These are phyloP conservation scores for Psittacula cyanocephala DNA, from an alignment of 2,113 vertebrate genomes.

Conservation along the genomic window DNA sequence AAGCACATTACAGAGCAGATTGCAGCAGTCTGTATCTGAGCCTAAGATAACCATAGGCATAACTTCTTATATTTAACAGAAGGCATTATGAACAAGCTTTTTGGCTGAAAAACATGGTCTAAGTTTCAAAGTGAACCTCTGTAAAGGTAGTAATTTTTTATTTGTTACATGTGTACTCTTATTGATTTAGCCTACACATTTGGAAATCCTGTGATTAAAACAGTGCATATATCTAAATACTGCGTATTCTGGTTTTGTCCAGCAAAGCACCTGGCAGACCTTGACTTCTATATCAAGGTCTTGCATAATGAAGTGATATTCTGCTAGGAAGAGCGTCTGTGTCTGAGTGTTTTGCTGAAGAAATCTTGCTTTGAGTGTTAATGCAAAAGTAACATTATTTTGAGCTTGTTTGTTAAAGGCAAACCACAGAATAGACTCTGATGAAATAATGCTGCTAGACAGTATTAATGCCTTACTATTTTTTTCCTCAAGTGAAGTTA, in stretches of 20 bases:
- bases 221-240: background rate
- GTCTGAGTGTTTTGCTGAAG: background rate
- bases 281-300: background rate
- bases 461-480: background rate
- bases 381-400: background rate
- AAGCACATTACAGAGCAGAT: background rate
- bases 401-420: background rate
- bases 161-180: background rate
- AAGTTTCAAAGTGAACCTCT: background rate
- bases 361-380: background rate
- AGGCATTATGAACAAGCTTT: background rate
- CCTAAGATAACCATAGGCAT: background rate
- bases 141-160: background rate
- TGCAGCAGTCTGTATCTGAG: background rate
- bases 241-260: background rate
- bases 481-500: constrained; percentile 7
- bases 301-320: background rate
- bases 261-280: background rate
- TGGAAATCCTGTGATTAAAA: background rate
- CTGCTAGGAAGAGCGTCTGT: background rate
- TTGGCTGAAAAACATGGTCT: background rate
- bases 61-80: background rate
- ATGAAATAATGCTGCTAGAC: background rate
- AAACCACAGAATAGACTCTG: background rate
- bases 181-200: background rate